phyloP scores from a whole-genome alignment of 2,888 invertebrate genomes.

The Pegoplata infirma region DNA sequence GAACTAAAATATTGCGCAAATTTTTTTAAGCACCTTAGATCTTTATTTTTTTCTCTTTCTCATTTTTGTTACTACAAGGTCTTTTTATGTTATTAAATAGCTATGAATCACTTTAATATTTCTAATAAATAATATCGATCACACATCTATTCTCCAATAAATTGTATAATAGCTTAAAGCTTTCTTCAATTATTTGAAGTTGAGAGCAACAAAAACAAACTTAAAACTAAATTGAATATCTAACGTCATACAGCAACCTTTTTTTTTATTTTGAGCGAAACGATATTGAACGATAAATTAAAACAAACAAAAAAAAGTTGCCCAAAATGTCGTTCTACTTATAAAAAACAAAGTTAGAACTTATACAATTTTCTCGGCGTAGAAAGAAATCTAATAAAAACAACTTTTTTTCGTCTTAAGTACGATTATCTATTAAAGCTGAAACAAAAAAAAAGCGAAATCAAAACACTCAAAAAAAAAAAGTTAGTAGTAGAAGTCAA shows the following conservation, averaged over 20 bases:
- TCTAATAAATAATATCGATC: slow-evolving; percentile 47
- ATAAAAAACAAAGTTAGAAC: background rate
- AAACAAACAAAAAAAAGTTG: slow-evolving; percentile 33
- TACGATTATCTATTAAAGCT: slow-evolving; percentile 5
- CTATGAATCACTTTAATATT: slow-evolving; percentile 42
- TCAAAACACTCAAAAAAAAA: too few species aligned
- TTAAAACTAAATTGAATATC: slow-evolving; percentile 37
- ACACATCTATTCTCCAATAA: slow-evolving; percentile 42
- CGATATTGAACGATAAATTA: slow-evolving; percentile 32
- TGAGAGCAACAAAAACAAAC: slow-evolving; percentile 8
- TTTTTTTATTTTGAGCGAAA: slow-evolving; percentile 5
- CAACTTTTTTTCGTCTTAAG: background rate
- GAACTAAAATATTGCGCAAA: too few species aligned
- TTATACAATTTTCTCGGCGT: background rate
- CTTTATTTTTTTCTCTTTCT: too few species aligned
- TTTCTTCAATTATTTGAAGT: slow-evolving; percentile 31
- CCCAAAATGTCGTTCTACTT: slow-evolving; percentile 50
- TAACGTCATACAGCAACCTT: slow-evolving; percentile 28
- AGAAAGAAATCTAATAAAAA: slow-evolving; percentile 3
- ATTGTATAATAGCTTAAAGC: slow-evolving; percentile 41
- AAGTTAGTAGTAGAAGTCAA: too few species aligned
- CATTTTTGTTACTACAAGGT: too few species aligned
- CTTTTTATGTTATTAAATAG: background rate
- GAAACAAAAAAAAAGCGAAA: background rate
- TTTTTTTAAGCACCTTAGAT: too few species aligned